Evolutionary conservation across 2,113 vertebrate species (phyloP).

Genomic region (Maccullochella peelii): DNA sequence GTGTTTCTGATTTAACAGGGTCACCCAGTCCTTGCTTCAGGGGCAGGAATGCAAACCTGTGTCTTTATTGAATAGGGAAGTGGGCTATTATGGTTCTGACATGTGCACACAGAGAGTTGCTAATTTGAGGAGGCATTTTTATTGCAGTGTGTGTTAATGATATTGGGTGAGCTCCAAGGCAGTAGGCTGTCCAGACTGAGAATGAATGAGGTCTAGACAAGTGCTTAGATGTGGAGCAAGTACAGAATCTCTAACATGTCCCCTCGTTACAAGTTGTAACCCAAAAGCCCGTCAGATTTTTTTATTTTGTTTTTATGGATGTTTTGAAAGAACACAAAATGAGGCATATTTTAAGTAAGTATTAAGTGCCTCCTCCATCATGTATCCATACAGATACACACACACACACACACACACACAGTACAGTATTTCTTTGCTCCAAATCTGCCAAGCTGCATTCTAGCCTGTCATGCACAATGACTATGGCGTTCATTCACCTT

Average conservation of each 20-base stretch:
- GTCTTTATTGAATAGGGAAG: conserved; percentile 45
- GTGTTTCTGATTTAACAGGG: conserved; percentile 54
- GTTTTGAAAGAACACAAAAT: neutral
- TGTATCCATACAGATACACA: neutral
- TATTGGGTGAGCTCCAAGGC: conserved; percentile 46
- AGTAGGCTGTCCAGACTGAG: conserved; percentile 30
- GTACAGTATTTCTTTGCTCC: conserved; percentile 7
- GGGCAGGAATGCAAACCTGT: conserved; percentile 50
- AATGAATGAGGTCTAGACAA: conserved; percentile 35
- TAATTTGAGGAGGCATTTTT: conserved; percentile 59
- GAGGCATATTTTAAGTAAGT: neutral
- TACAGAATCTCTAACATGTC: conserved; percentile 11
- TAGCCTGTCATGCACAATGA: neutral
- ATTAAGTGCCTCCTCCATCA: neutral
- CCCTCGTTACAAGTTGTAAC: neutral
- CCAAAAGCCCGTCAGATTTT: neutral
- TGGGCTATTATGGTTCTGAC: conserved; percentile 42
- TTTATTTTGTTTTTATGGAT: neutral
- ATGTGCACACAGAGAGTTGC: conserved; percentile 35
- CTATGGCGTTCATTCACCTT: conserved; percentile 23
- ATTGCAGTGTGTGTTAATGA: conserved; percentile 56
- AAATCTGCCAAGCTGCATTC: conserved; percentile 25
- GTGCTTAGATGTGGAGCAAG: conserved; percentile 17
- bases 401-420: neutral
- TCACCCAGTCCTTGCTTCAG: conserved; percentile 59